Base-by-base conservation (phyloP, 2,888 invertebrate genomes). In the Microctonus brassicae region DNA sequence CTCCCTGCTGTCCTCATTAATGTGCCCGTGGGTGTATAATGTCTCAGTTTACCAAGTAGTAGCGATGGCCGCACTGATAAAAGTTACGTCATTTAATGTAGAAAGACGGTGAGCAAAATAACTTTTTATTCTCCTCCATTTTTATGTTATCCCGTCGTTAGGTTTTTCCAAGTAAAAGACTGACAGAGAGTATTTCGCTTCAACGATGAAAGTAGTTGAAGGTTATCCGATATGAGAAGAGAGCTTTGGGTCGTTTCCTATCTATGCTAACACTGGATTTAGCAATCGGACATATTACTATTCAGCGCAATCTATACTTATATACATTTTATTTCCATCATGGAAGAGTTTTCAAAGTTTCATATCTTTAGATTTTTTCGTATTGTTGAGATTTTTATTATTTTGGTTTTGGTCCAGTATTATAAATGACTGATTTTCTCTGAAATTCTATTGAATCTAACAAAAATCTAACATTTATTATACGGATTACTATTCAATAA, bases 251-350 rank as follows among this genome's bases (percentile, higher is more conserved):
- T 71, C 61, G 42, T 63, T 68, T 67, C 57, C 64, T 73, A 76
- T 76, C 73, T 73, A 73, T 73, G 72, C 60, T 72, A 73, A 71
- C 68, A 72, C 39, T 33, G 61, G 58, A 64, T 68, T 72, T 63
- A 72, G 63, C 68, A 58, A 68, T 68, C 58, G 67, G 42, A 58
- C 57, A 58, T 60, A 34, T 68, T 39, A 29, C 61, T 52, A 68
- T 64, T 53, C 65, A 42, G 33, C 20, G 9, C 10, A 3, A 53
- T 53, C 4, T 53, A 17, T 58, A 29, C 33, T 33, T 55, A 55
- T 24, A 55, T 58, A 34, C 9, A 58, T 34, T 26, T 26, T 26
- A 33, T 33, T 20, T 20, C 34, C 20, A n/a, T 58, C 13, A n/a
- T 47, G 17, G 47, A 55, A 24, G 13, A 55, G 24, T 24, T 24